These are phyloP conservation scores for Cryptosula pallasiana DNA, from an alignment of 2,888 invertebrate genomes.

Conservation along the genomic window DNA sequence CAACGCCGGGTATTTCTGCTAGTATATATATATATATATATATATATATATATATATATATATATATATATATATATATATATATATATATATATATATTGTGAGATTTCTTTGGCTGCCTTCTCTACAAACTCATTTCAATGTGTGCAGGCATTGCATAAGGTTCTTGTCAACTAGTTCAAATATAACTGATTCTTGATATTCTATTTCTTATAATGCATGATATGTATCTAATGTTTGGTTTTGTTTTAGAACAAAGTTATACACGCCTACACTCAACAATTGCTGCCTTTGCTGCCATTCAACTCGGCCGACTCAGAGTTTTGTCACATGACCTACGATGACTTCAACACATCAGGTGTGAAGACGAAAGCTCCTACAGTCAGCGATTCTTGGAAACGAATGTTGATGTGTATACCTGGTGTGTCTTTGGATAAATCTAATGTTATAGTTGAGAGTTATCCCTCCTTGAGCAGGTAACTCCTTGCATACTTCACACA, in stretches of 20 bases:
- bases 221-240: no score
- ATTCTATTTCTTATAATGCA: no score
- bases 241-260: background rate
- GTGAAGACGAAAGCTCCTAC: conserved; percentile 4
- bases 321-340: background rate
- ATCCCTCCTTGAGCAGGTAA: background rate
- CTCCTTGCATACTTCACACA: background rate
- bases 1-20: no score
- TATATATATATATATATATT: no score
- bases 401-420: conserved; percentile 20
- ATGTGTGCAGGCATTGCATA: no score
- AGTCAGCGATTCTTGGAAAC: background rate
- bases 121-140: no score
- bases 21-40: no score
- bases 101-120: no score
- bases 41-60: no score
- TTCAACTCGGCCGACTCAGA: background rate
- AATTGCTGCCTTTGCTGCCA: background rate
- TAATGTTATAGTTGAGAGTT: background rate
- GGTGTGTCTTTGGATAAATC: conserved; percentile 5
- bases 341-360: conserved; percentile 1
- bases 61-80: no score
- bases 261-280: background rate
- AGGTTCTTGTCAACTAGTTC: no score
- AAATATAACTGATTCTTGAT: no score